Conservation (phyloP, 1,140 invertebrate genomes). For the Nephila pilipes region DNA sequence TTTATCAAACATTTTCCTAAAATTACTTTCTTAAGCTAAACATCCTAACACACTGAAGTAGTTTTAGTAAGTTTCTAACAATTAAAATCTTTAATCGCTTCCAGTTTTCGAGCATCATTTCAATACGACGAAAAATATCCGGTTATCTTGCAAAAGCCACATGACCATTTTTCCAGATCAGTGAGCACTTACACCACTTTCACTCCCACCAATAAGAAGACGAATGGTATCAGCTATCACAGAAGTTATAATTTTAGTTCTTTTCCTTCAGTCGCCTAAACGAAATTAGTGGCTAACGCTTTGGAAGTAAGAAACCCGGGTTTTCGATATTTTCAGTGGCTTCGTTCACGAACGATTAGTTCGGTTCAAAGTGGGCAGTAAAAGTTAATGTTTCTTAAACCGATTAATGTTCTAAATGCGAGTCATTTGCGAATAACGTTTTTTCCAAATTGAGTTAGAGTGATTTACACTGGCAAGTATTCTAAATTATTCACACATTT, state of each 20-base stretch:
- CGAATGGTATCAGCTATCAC: slow-evolving; percentile 62
- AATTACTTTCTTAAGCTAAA: no score
- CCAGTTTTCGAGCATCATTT: no score
- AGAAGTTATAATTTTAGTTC: slow-evolving; percentile 72
- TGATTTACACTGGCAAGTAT: slow-evolving; percentile 51
- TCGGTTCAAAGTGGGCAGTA: slow-evolving; percentile 48
- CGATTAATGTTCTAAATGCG: slow-evolving; percentile 64
- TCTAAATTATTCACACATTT: slow-evolving; percentile 66
- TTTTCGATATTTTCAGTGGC: slow-evolving; percentile 64
- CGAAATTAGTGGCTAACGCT: slow-evolving; percentile 68
- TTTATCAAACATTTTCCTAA: no score
- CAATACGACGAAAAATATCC: no score
- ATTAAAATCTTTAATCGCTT: no score
- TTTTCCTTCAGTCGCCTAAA: slow-evolving; percentile 20
- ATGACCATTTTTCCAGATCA: no score
- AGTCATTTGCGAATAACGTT: slow-evolving; percentile 51
- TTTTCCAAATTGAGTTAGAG: slow-evolving; percentile 60
- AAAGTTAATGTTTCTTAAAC: slow-evolving; percentile 76
- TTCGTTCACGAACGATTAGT: slow-evolving; percentile 63
- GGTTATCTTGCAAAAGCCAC: no score
- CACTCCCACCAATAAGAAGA: neutral
- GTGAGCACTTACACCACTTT: neutral
- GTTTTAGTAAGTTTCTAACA: no score
- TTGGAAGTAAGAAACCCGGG: slow-evolving; percentile 56
- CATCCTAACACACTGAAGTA: no score